Conservation (phyloP, 2,113 vertebrate genomes). For the Cynopterus brachyotis region DNA sequence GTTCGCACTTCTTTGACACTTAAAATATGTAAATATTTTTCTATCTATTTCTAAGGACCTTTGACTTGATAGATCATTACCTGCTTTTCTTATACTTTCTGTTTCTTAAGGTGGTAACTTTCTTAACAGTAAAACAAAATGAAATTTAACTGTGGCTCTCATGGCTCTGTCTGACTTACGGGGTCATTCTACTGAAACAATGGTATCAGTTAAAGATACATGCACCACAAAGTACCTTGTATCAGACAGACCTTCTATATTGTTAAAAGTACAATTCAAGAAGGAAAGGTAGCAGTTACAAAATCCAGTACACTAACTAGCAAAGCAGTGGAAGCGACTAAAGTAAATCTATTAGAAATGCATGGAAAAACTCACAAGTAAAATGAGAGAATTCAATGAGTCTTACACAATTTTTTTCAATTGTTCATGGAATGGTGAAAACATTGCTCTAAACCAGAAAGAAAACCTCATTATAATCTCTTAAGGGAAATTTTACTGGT, state of each 20-base stretch:
- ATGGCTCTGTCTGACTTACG: neutral
- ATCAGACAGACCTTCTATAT: neutral
- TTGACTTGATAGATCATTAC: neutral
- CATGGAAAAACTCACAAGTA: neutral
- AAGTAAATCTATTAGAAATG: neutral
- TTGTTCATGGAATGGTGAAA: neutral
- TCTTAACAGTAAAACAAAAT: slow-evolving; percentile 29
- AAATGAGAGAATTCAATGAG: neutral
- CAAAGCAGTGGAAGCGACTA: neutral
- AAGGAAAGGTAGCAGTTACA: neutral
- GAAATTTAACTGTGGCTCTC: slow-evolving; percentile 12
- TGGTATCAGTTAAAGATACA: neutral
- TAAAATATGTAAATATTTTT: neutral
- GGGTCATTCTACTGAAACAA: neutral
- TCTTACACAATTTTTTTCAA: neutral
- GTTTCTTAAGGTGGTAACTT: neutral
- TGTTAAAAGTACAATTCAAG: neutral
- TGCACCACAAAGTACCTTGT: neutral
- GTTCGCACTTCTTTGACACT: neutral
- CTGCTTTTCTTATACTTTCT: neutral
- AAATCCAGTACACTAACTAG: neutral
- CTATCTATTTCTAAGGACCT: neutral
- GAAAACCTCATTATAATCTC: neutral
- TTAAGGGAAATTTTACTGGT: neutral
- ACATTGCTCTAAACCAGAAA: neutral